These are phyloP conservation scores for Kryphioiulus occultus DNA, from an alignment of 2,888 invertebrate species.

Conservation along the genomic window DNA sequence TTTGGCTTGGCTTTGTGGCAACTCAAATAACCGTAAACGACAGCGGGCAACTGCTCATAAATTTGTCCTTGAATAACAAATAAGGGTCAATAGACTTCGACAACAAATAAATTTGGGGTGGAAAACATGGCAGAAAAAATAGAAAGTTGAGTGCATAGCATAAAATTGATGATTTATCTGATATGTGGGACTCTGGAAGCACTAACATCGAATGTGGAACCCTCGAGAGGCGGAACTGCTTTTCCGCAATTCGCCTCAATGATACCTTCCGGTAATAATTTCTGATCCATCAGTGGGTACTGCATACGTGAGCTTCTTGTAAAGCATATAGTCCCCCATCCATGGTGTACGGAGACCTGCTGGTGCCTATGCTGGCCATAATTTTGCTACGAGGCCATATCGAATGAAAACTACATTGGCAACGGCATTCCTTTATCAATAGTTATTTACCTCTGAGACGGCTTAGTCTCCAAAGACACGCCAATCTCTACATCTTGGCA, in stretches of 20 bases:
- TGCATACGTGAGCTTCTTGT: background rate
- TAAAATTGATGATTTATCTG: background rate
- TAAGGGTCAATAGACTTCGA: background rate
- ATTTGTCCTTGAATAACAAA: background rate
- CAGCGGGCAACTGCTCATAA: background rate
- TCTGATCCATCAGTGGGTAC: background rate
- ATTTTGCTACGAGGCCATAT: background rate
- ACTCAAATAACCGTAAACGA: background rate
- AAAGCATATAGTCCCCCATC: background rate
- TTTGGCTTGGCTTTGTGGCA: background rate
- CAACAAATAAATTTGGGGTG: background rate
- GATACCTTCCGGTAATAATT: slow-evolving; percentile 3
- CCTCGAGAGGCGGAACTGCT: background rate
- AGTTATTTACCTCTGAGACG: background rate
- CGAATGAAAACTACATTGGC: background rate
- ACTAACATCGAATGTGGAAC: background rate
- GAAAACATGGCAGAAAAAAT: background rate
- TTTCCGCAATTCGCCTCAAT: background rate
- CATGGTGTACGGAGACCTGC: background rate
- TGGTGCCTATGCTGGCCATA: background rate
- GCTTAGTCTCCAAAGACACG: background rate
- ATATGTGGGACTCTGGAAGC: background rate
- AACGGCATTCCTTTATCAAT: background rate
- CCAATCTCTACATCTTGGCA: background rate
- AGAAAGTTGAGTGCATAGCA: background rate